phyloP scores from a whole-genome alignment of 2,888 invertebrate species.

The Arenicola marina region DNA sequence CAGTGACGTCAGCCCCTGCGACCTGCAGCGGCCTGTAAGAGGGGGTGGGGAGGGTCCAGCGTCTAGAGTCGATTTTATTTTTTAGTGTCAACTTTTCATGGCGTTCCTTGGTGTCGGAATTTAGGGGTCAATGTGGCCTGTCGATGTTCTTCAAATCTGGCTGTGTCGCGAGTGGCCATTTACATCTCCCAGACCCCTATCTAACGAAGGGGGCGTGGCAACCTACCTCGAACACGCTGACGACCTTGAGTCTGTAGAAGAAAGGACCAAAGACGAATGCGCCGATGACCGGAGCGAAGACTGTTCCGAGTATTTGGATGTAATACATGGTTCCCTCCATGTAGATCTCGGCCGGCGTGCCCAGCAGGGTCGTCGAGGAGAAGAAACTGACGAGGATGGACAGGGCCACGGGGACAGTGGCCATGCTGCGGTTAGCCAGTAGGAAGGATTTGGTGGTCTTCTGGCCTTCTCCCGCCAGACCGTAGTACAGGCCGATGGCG shows the following conservation, averaged over 20 bases:
- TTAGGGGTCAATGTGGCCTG: no score
- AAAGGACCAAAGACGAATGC: slow-evolving; percentile 47
- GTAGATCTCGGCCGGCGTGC: slow-evolving; percentile 25
- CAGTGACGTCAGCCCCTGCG: no score
- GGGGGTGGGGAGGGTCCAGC: no score
- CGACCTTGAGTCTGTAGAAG: slow-evolving; percentile 42
- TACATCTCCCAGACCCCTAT: no score
- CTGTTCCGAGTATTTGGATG: slow-evolving; percentile 40
- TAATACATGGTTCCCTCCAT: slow-evolving; percentile 43
- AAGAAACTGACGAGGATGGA: slow-evolving; percentile 48
- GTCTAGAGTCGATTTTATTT: no score
- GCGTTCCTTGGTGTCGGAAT: no score
- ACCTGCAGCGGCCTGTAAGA: no score
- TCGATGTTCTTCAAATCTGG: no score
- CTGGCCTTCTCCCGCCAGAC: slow-evolving; percentile 18
- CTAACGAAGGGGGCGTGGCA: no score
- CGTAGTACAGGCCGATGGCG: slow-evolving; percentile 24
- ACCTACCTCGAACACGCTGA: slow-evolving; percentile 47
- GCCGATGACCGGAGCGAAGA: slow-evolving; percentile 42
- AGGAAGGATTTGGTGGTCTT: slow-evolving; percentile 33
- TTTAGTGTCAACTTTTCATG: no score
- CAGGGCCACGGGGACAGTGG: slow-evolving; percentile 39
- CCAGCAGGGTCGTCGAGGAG: slow-evolving; percentile 45
- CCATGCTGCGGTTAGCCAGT: slow-evolving; percentile 42
- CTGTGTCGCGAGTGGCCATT: no score